Conservation (phyloP, 1,140 invertebrate genomes). For the Pseudoatta argentina region DNA sequence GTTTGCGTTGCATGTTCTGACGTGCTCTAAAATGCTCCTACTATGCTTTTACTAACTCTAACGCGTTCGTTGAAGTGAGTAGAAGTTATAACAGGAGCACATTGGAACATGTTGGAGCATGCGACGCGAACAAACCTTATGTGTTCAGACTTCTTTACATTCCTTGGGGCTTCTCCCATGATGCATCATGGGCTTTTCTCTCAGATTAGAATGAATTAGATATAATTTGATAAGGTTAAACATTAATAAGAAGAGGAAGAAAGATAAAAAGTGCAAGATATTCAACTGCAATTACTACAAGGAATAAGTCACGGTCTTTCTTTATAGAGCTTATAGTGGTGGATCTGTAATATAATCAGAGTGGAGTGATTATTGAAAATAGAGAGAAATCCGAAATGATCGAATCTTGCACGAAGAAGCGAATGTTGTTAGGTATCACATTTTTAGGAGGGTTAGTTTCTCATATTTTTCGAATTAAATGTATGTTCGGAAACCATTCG, state of each 20-base stretch:
- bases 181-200: too few species aligned
- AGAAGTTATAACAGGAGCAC: too few species aligned
- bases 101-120: too few species aligned
- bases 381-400: constrained; percentile 86
- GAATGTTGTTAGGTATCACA: constrained; percentile 89
- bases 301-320: background rate
- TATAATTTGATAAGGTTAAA: too few species aligned
- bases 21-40: too few species aligned
- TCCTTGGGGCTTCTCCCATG: too few species aligned
- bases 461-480: background rate
- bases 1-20: too few species aligned
- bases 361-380: constrained; percentile 21
- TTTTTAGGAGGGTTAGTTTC: constrained; percentile 88
- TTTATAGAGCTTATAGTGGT: background rate
- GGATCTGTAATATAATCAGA: constrained; percentile 35
- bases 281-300: background rate
- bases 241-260: background rate
- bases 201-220: too few species aligned
- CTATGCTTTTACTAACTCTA: too few species aligned
- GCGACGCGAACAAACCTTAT: too few species aligned
- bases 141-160: too few species aligned
- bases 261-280: background rate
- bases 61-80: too few species aligned
- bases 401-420: constrained; percentile 90
- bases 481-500: background rate